Evolutionary conservation across 2,113 vertebrate species (phyloP).

Genomic region (Rhineura floridana): DNA sequence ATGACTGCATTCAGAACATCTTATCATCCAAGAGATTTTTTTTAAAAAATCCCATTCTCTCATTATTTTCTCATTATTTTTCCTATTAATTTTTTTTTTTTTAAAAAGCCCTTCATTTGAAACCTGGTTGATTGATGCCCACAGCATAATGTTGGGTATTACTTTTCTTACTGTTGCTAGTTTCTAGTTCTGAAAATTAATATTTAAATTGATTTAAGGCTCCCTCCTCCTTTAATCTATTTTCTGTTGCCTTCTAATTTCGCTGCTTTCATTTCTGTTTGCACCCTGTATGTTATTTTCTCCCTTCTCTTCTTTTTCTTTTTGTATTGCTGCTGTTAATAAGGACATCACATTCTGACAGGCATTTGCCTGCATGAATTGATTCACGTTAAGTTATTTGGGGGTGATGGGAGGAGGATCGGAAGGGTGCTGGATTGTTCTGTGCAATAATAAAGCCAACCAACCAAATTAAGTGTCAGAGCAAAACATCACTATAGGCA

Average conservation of each 20-base stretch:
- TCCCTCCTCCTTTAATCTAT: constrained; percentile 16
- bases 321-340: neutral
- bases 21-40: neutral
- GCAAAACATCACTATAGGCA: no score
- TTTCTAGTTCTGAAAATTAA: constrained; percentile 32
- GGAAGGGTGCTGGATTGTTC: neutral
- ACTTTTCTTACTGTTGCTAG: neutral
- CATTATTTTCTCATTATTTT: constrained; percentile 41
- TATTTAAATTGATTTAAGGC: constrained; percentile 38
- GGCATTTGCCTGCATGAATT: neutral
- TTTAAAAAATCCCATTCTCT: neutral
- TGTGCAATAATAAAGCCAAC: neutral
- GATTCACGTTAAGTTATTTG: neutral
- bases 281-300: neutral
- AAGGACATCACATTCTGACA: neutral
- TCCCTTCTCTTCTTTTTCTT: no score
- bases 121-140: constrained; percentile 4
- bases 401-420: neutral
- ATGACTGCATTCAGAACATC: neutral
- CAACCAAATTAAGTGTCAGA: neutral
- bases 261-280: constrained; percentile 18
- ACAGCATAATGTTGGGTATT: neutral
- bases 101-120: neutral
- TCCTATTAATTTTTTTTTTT: neutral
- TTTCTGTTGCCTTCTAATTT: constrained; percentile 14